phyloP scores from a whole-genome alignment of 2,888 invertebrate genomes.

The Julus scandinavius region DNA sequence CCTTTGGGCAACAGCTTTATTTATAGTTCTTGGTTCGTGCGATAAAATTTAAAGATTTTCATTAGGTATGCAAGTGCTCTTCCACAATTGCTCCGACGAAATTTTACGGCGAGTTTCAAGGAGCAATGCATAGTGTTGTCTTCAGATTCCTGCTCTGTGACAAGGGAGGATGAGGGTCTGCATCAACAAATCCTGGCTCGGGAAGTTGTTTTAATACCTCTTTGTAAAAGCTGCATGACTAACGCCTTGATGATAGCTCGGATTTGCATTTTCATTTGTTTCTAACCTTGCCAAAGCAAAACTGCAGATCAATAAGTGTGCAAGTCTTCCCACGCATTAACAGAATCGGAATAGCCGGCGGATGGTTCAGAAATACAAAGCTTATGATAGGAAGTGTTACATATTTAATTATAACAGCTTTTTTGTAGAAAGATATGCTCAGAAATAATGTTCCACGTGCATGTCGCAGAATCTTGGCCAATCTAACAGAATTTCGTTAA shows the following conservation, averaged over 20 bases:
- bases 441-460: not conserved
- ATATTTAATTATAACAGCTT: not conserved
- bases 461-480: too few relatives aligned
- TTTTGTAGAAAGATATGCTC: not conserved
- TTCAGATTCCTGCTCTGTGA: not conserved
- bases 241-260: not conserved
- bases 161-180: not conserved
- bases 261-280: not conserved
- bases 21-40: slow-evolving; percentile 1
- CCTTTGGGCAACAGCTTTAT: slow-evolving; percentile 10
- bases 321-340: not conserved
- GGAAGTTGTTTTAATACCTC: slow-evolving; percentile 10
- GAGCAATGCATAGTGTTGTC: too few relatives aligned
- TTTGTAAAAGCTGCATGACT: not conserved
- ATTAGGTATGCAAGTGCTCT: not conserved
- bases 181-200: not conserved
- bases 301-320: not conserved
- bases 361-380: not conserved
- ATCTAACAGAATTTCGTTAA: too few relatives aligned
- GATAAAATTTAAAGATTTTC: not conserved
- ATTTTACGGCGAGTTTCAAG: not conserved
- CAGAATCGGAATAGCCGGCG: not conserved
- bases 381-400: not conserved
- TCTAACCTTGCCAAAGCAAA: not conserved
- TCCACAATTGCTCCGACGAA: not conserved